Percentiles rank a stretch among this genome's conserved stretches.
Evolutionary conservation across 2,888 invertebrate species (phyloP).

Genomic region (Cactoblastis cactorum): DNA sequence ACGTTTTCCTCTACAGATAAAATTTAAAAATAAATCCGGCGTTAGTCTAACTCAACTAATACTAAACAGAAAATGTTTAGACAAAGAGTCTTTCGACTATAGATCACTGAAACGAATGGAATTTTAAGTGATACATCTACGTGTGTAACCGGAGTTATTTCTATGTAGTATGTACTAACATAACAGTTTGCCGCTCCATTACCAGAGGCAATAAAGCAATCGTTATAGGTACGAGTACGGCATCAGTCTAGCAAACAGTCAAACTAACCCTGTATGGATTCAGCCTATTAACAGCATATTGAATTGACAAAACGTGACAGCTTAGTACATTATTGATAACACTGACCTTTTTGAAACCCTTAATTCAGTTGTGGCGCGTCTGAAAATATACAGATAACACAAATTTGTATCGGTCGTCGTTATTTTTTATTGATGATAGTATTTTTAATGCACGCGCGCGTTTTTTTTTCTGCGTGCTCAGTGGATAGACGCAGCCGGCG

Average conservation of each 20-base stretch:
- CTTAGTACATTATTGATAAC: slow-evolving; percentile 45
- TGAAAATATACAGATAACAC: slow-evolving; percentile 16
- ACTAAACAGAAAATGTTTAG: slow-evolving; percentile 41
- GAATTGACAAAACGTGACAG: slow-evolving; percentile 66
- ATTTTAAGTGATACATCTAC: slow-evolving; percentile 38
- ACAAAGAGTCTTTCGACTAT: slow-evolving; percentile 48
- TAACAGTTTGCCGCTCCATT: slow-evolving; percentile 40
- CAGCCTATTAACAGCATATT: slow-evolving; percentile 52
- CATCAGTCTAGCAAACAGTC: slow-evolving; percentile 46
- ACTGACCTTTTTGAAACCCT: slow-evolving; percentile 42
- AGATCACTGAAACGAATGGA: slow-evolving; percentile 29
- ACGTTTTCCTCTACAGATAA: slow-evolving; percentile 18
- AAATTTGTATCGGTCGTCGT: slow-evolving; percentile 6
- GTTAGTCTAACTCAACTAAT: slow-evolving; percentile 9
- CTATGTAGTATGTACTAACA: slow-evolving; percentile 13
- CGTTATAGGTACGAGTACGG: slow-evolving; percentile 33
- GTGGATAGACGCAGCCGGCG: slow-evolving; percentile 34
- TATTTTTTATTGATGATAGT: slow-evolving; percentile 24
- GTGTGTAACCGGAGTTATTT: slow-evolving; percentile 3
- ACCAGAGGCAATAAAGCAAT: slow-evolving; percentile 46
- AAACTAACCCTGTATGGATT: slow-evolving; percentile 54
- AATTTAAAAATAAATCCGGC: slow-evolving; percentile 12
- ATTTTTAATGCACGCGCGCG: slow-evolving; percentile 26
- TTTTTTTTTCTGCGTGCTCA: slow-evolving; percentile 19
- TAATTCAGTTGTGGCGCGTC: slow-evolving; percentile 7